Evolutionary conservation across 2,888 invertebrate species (phyloP), one percentile per base, ranked within the genome.

Genomic region (Epirrhoe tristata): DNA sequence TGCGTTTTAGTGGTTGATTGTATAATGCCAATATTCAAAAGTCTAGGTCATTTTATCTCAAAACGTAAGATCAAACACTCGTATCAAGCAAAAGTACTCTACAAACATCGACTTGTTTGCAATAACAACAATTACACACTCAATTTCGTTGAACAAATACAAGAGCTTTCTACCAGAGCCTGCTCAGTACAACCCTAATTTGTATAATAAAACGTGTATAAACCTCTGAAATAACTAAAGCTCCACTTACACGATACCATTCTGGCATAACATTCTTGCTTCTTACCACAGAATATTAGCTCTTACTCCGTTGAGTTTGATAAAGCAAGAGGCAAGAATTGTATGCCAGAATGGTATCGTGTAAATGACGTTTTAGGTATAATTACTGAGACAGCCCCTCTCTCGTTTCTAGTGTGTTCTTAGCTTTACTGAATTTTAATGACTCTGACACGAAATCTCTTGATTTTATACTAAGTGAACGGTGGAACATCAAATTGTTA

Each of bases 371-470:
- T 24, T 24, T 24, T 24, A 70, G 74, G 71, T 74, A 80, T 86
- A 84, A 86, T 85, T 85, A 79, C 82, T 80, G 79, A 82, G 81
- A 82, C 73, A 72, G 73, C 76, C 72, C 75, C 80, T 81, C 81
- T 79, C 81, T 80, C 80, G 77, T 80, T 78, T 79, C 76, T 82
- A 79, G 84, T 86, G 79, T 81, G 81, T 79, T 83, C 81, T 81
- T 77, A 77, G 79, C 81, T 81, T 84, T 82, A 82, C 81, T 81
- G 84, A 85, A 85, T 85, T 82, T 83, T 60, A 69, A 71, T 68
- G 67, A 63, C 51, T 31, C 56, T 56, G 52, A 59, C 52, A 50
- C 54, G 54, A 58, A 66, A 70, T 69, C 59, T 68, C 61, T 63
- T 69, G 59, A 71, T 69, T 67, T 64, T 48, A 61, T 60, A 63